phyloP scores from a whole-genome alignment of 2,888 invertebrate species.

The Celastrina argiolus region DNA sequence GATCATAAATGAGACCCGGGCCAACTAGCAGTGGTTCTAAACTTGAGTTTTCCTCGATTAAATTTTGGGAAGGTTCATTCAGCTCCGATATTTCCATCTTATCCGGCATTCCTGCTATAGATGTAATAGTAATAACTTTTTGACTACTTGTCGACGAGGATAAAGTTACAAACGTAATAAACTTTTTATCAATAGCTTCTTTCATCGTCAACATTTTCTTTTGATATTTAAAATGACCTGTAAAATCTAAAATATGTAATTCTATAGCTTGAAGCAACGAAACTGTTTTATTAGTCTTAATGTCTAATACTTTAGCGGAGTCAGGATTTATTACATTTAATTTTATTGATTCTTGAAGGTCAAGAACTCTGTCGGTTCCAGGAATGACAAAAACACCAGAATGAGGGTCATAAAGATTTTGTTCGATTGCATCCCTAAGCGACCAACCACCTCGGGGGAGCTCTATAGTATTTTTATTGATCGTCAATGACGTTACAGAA shows the following conservation, averaged over 20 bases:
- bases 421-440: conserved; percentile 88
- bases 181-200: conserved; percentile 82
- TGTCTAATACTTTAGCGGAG: conserved; percentile 90
- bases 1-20: conserved; percentile 87
- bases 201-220: conserved; percentile 82
- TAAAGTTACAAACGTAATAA: conserved; percentile 79
- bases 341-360: conserved; percentile 91
- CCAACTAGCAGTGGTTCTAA: conserved; percentile 85
- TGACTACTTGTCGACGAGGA: conserved; percentile 72
- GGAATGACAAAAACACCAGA: conserved; percentile 92
- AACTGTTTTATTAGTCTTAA: conserved; percentile 82
- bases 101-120: conserved; percentile 83
- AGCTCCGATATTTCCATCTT: conserved; percentile 82
- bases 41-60: conserved; percentile 57
- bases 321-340: conserved; percentile 90
- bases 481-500: conserved; percentile 67
- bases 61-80: conserved; percentile 37
- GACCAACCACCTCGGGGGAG: conserved; percentile 91
- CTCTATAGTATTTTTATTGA: conserved; percentile 85
- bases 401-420: conserved; percentile 88
- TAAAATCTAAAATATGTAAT: conserved; percentile 85
- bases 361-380: conserved; percentile 89
- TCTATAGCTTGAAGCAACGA: conserved; percentile 85
- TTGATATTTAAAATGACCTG: conserved; percentile 83
- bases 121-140: conserved; percentile 84